Percentiles rank a stretch among this genome's conserved stretches.
phyloP scores from a whole-genome alignment of 2,113 vertebrate genomes.

The Hemiscyllium ocellatum region DNA sequence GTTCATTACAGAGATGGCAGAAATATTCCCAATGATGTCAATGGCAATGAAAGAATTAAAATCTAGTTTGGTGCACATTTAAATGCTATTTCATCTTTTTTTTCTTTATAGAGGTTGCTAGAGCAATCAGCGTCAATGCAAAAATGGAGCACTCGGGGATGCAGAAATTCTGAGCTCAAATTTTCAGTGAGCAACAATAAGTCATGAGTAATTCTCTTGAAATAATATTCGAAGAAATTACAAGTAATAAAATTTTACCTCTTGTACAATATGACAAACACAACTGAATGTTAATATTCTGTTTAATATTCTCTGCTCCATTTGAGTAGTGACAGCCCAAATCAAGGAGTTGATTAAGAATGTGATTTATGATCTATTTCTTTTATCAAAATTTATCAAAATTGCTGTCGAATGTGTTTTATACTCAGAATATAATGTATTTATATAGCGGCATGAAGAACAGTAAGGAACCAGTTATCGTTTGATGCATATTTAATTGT shows the following conservation, averaged over 20 bases:
- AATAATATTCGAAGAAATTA: neutral
- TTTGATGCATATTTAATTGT: neutral
- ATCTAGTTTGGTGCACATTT: neutral
- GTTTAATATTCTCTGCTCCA: neutral
- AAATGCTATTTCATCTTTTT: neutral
- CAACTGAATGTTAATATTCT: neutral
- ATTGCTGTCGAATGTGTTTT: neutral
- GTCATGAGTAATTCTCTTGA: neutral
- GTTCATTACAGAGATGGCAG: neutral
- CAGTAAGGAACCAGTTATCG: neutral
- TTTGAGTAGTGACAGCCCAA: neutral
- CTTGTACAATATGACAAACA: neutral
- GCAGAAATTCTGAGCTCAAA: neutral
- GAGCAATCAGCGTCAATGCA: neutral
- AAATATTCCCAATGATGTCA: neutral
- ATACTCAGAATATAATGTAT: neutral
- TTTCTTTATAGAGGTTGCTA: neutral
- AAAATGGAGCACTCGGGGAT: neutral
- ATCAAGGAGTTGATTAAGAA: neutral
- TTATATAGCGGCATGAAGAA: neutral
- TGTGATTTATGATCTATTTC: constrained; percentile 1
- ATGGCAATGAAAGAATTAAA: neutral
- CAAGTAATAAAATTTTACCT: neutral
- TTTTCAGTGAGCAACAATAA: neutral
- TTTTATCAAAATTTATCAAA: neutral